Evolutionary conservation across 2,888 invertebrate genomes (phyloP).

Genomic region (Hydraecia micacea): DNA sequence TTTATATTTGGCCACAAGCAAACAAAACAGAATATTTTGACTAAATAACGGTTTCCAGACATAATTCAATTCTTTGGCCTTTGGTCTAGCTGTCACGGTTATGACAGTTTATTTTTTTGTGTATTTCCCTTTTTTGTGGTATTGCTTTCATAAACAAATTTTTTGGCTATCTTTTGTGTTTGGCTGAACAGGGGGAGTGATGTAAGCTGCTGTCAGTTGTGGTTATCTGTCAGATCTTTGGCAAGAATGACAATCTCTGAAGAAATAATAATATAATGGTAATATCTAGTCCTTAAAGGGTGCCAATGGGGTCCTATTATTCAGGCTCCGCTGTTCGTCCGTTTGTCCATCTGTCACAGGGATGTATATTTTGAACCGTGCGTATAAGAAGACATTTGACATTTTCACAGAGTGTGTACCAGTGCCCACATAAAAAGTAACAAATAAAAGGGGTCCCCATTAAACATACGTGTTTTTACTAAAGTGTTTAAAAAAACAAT

Average conservation of each 20-base stretch:
- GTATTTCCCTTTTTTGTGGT: conserved; percentile 16
- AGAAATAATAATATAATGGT: not conserved
- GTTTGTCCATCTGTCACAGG: no score
- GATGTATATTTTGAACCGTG: no score
- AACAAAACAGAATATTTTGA: conserved; percentile 48
- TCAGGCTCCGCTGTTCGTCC: no score
- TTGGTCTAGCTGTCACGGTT: conserved; percentile 19
- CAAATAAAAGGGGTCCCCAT: not conserved
- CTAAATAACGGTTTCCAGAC: conserved; percentile 44
- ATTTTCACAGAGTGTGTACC: not conserved
- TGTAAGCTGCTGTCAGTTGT: not conserved
- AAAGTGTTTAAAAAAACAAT: no score
- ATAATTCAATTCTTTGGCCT: conserved; percentile 39
- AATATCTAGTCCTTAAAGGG: no score
- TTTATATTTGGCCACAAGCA: conserved; percentile 52
- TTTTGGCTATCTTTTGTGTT: conserved; percentile 19
- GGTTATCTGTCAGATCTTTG: not conserved
- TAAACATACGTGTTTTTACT: no score
- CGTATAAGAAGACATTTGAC: not conserved
- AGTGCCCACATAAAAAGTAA: not conserved
- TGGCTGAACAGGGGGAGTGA: not conserved
- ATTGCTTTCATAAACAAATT: conserved; percentile 10
- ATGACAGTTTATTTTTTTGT: conserved; percentile 5
- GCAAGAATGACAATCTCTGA: not conserved
- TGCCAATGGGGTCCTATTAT: no score